Base-by-base conservation (phyloP, 2,888 invertebrate genomes). In the Acleris emargana region DNA sequence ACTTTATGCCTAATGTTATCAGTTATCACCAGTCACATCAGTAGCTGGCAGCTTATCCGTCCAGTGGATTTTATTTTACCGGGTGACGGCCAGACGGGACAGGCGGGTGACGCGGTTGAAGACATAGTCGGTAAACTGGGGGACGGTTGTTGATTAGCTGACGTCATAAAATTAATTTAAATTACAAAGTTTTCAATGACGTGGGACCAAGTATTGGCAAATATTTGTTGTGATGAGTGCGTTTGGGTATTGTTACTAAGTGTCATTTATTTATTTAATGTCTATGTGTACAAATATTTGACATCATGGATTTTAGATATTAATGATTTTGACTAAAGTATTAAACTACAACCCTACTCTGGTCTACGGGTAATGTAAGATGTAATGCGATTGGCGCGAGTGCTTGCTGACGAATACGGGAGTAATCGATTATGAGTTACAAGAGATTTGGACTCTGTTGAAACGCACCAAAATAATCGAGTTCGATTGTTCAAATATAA, bases 21-120 rank as follows among this genome's bases (percentile, higher is more conserved):
- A n/a, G 55, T 66, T 66, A 66, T 66, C 66, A 18, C 5, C 57
- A 25, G 32, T 61, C 61, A 66, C 66, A 66, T 66, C 66, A 57
- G 66, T 66, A 66, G 66, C 66, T 45, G 60, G 38, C 59, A 60
- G 50, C 59, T 50, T 50, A 60, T 51, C 50, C 32, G 47, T 58
- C 54, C 32, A 20, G 17, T 28, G 57, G 18, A 32, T 62, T 62
- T 62, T 57, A 62, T 66, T 66, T 66, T 57, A 61, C 43, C 25
- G 54, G 28, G 25, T 64, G 66, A 60, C 61, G 51, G 51, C 22
- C 38, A 38, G 57, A 16, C 22, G 45, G 3, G 51, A 18, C 25
- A 47, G 57, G 11, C 38, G 13, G 13, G 11, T 38, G 38, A 13
- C 13, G 9, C 25, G 49, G n/a, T 47, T 45, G 28, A 49, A 57